Base-by-base conservation (phyloP, 2,797 vertebrate species). In the Pseudochirops cupreus region DNA sequence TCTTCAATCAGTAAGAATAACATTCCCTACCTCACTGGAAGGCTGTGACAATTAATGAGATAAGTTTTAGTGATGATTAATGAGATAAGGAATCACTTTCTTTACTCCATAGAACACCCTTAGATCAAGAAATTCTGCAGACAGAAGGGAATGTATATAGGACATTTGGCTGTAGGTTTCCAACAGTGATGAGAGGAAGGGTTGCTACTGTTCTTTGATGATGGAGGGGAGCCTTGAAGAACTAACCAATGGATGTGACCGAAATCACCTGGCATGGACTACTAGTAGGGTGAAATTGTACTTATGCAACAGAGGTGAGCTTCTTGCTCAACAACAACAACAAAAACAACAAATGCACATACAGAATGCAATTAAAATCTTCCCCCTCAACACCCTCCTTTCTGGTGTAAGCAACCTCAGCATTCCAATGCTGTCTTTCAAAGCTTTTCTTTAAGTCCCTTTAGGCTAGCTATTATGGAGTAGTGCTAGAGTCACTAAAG, bases 61-160 rank as follows among this genome's bases (percentile, higher is more conserved):
- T 92, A 93, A 94, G 6, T 94, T 91, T 16, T 10, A 26, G 16
- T 33, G 16, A 56, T 9, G 5, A 46, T 92, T 93, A 58, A 59
- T 57, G 11, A 0, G 31, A 52, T 91, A 33, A 90, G 31, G 91
- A 24, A 92, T 59, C 4, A 12, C 5, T 50, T 93, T 67, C 26
- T 54, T n/a, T 92, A 39, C 92, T 67, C 56, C 92, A 90, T 87
- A 90, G 33, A 59, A 18, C 7, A 3, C 67, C 6, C 39, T 57
- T 90, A 94, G 24, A 74, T 89, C 91, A 92, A 50, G 56, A 62
- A 50, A 46, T 92, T 92, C 93, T 55, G 90, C 54, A 93, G 52
- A 33, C 92, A 74, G 46, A 18, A 82, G 82, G 91, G 10, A 87
- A 90, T 57, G 6, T 46, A 10, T 82, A 46, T 46, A 82, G 67